Evolutionary conservation across 2,797 vertebrate genomes (phyloP).

Genomic region (Lutjanus argentimaculatus): DNA sequence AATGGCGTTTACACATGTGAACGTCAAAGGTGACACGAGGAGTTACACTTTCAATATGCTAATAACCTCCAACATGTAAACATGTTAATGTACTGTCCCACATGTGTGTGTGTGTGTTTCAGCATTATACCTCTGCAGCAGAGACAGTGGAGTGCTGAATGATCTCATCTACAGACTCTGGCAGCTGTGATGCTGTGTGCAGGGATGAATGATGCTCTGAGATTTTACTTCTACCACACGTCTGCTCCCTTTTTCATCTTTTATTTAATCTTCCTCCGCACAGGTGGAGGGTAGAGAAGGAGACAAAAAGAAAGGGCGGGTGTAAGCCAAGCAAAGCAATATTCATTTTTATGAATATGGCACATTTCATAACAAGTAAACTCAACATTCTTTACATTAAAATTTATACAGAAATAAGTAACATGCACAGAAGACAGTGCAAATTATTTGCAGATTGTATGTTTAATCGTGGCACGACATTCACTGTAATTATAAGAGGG

Average conservation of each 20-base stretch:
- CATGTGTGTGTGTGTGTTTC: slow-evolving; percentile 20
- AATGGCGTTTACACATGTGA: slow-evolving; percentile 12
- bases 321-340: slow-evolving; percentile 1
- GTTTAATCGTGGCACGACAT: too few relatives aligned
- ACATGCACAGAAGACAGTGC: not conserved
- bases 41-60: slow-evolving; percentile 10
- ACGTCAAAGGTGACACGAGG: too few relatives aligned
- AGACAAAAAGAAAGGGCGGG: slow-evolving; percentile 4
- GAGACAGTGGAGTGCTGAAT: slow-evolving; percentile 8
- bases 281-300: slow-evolving; percentile 14
- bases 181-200: slow-evolving; percentile 40
- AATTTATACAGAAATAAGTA: not conserved
- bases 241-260: slow-evolving; percentile 61
- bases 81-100: slow-evolving; percentile 12
- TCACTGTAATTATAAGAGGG: too few relatives aligned
- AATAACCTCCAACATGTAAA: slow-evolving; percentile 9
- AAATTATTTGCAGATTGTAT: too few relatives aligned
- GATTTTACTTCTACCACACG: slow-evolving; percentile 50
- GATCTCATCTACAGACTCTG: slow-evolving; percentile 35
- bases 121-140: slow-evolving; percentile 37
- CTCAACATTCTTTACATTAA: not conserved
- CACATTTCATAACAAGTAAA: not conserved
- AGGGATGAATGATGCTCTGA: slow-evolving; percentile 46
- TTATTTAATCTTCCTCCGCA: slow-evolving; percentile 42
- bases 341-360: not conserved